Percentiles rank a stretch among this genome's conserved stretches.
phyloP scores from a whole-genome alignment of 1,140 invertebrate genomes.

The Dreissena rostriformis region DNA sequence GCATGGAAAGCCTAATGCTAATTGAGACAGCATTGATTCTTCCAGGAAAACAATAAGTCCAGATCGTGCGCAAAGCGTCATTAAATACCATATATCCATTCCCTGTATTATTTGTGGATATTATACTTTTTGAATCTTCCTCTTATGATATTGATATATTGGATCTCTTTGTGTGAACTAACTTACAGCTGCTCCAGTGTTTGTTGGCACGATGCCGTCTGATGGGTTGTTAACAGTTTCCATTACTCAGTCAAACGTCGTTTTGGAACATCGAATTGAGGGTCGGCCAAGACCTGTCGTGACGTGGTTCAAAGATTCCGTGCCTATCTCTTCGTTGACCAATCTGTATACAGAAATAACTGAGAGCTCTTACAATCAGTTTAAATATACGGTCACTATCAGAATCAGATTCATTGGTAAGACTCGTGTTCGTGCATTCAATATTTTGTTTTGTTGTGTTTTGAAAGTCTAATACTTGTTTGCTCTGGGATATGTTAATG shows the following conservation, averaged over 20 bases:
- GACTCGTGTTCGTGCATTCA: not conserved
- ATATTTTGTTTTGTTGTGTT: no score
- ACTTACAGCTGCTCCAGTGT: constrained; percentile 32
- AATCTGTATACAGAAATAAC: constrained; percentile 52
- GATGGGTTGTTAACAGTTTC: constrained; percentile 34
- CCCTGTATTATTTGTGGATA: no score
- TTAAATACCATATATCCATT: no score
- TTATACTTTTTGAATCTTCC: no score
- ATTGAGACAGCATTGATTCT: no score
- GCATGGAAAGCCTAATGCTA: no score
- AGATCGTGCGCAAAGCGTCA: no score
- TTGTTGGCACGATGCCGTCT: constrained; percentile 30
- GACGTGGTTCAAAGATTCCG: constrained; percentile 89
- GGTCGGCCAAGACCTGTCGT: constrained; percentile 88
- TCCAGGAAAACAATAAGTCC: no score
- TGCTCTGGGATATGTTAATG: no score
- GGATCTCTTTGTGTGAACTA: no score
- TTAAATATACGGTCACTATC: constrained; percentile 59
- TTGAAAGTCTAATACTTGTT: no score
- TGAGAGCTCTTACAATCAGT: constrained; percentile 35
- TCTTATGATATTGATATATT: no score
- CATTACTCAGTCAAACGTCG: constrained; percentile 77
- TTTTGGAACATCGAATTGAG: constrained; percentile 92
- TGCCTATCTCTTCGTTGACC: constrained; percentile 68
- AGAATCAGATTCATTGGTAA: constrained; percentile 65